A percentile compares a stretch with the other conserved stretches of the same genome.
These are phyloP conservation scores for Propithecus deckenii DNA, from an alignment of 2,797 vertebrate genomes.

Conservation along the genomic window DNA sequence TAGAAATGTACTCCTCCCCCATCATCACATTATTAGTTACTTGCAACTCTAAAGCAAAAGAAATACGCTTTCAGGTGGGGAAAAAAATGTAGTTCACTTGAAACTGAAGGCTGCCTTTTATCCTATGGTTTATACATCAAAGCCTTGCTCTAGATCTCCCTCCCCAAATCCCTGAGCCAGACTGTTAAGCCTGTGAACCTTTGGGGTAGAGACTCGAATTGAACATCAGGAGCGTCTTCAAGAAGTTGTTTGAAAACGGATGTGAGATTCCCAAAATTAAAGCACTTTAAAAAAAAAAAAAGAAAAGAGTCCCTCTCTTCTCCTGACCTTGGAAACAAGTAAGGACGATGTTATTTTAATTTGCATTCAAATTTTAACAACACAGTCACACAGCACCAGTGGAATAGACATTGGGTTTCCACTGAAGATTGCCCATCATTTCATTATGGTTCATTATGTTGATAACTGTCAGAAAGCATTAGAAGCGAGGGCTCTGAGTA, in stretches of 20 bases:
- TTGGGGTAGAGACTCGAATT: conserved; percentile 13
- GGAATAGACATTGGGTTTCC: conserved; percentile 85
- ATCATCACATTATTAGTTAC: not conserved
- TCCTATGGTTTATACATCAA: conserved; percentile 69
- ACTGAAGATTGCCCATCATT: conserved; percentile 88
- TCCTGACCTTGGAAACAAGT: conserved; percentile 87
- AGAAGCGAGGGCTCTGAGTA: conserved; percentile 85
- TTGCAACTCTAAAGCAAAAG: not conserved
- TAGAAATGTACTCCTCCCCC: not conserved
- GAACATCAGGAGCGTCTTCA: conserved; percentile 48
- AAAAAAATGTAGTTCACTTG: not conserved
- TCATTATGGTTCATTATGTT: conserved; percentile 90
- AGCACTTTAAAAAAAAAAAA: conserved; percentile 47
- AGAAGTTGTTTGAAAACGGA: conserved; percentile 54
- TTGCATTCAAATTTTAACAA: conserved; percentile 85
- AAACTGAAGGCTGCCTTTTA: conserved; percentile 64
- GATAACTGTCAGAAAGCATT: conserved; percentile 90
- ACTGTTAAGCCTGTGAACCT: conserved; percentile 49
- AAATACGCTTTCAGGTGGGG: not conserved
- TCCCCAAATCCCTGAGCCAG: conserved; percentile 52
- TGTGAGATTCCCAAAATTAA: conserved; percentile 70
- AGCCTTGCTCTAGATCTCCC: not conserved
- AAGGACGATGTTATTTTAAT: conserved; percentile 85
- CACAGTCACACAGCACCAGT: conserved; percentile 82
- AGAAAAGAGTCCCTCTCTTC: conserved; percentile 56